Conservation (phyloP, 2,888 invertebrate genomes). For the Nudaria mundana region DNA sequence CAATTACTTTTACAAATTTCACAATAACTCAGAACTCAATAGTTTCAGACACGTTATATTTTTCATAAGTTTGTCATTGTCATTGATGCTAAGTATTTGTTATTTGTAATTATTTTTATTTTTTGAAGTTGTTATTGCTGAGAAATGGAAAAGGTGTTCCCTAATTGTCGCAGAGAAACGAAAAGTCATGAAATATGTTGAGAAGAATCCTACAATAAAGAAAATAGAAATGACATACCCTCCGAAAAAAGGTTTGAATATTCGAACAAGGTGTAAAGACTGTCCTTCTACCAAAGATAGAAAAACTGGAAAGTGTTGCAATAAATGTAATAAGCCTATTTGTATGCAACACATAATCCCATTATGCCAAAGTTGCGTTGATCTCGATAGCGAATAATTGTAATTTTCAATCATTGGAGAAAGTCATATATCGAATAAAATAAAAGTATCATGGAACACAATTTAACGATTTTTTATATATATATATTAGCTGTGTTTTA, state of each 20-base stretch:
- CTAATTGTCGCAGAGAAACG: not conserved
- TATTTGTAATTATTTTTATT: too few species aligned
- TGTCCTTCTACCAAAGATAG: constrained; percentile 13
- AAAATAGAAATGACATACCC: constrained; percentile 11
- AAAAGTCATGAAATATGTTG: not conserved
- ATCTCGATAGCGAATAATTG: constrained; percentile 2
- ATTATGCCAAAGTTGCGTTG: constrained; percentile 14
- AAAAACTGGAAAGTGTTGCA: constrained; percentile 13
- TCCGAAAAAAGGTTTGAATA: not conserved
- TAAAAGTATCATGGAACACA: too few species aligned
- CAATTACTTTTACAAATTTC: too few species aligned
- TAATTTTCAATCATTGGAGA: too few species aligned
- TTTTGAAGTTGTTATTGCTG: constrained; percentile 3
- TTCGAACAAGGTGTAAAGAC: constrained; percentile 8
- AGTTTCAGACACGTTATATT: not conserved
- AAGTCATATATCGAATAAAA: too few species aligned
- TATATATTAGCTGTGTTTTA: too few species aligned
- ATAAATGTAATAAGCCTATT: constrained; percentile 14
- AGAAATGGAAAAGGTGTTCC: not conserved
- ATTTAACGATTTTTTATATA: too few species aligned
- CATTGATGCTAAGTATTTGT: too few species aligned
- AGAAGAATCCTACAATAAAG: constrained; percentile 3
- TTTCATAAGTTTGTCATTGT: too few species aligned
- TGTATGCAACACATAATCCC: constrained; percentile 15
- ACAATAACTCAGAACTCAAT: too few species aligned